Evolutionary conservation across 2,888 invertebrate species (phyloP), one percentile per base, ranked within the genome.

Genomic region (Pachycephus smyrnensis): DNA sequence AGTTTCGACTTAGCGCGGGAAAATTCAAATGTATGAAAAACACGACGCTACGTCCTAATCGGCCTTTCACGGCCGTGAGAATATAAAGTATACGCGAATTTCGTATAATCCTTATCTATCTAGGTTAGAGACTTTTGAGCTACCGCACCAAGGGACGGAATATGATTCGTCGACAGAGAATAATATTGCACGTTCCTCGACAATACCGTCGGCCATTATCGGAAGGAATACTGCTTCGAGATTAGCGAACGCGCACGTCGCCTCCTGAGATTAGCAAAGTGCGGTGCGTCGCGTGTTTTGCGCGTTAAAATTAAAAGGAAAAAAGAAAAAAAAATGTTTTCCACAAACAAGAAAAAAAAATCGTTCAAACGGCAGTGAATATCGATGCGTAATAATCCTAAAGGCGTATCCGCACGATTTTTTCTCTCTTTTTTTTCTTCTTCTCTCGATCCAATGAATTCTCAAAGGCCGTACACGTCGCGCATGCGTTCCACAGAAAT

Each of bases 131-230:
- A 55, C 33, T 71, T 71, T 31, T 71, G 71, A 71, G 71, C 71
- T 71, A 71, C 71, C 71, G 33, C 71, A 31, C 71, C 31, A 15
- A 71, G 71, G 71, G 31, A 33, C 71, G 33, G 33, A 71, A 71
- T 71, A 71, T 32, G 31, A 55, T 33, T 71, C 71, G 31, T 55
- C 31, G 32, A 71, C 55, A 23, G 71, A 31, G 71, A 33, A 71
- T 32, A 71, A 71, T 71, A 71, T 71, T 71, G 71, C 71, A 71
- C 71, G 71, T 71, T 31, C 33, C 33, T 71, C 55, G 55, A 55
- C 55, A 23, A 55, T 55, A 55, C 23, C 71, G 32, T 71, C 71
- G 71, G 71, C 31, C 71, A 33, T 32, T 71, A 71, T 71, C 11
- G 71, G 12, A 33, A 33, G 71, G 9, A 71, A 71, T 71, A 71